Evolutionary conservation across 2,888 invertebrate genomes (phyloP).

Genomic region (Acanthoscelides obtectus): DNA sequence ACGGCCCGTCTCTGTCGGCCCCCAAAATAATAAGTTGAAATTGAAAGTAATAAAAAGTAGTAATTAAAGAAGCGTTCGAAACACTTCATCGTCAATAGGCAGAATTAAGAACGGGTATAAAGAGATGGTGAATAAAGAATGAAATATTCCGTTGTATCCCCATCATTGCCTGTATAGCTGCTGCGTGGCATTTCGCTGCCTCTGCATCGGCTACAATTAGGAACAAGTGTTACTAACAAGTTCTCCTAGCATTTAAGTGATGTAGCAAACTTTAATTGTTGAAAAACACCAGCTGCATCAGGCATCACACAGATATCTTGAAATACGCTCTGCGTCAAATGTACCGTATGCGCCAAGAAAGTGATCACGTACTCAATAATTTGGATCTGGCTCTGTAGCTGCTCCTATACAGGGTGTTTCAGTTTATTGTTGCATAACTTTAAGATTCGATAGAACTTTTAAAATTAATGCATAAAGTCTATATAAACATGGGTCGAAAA

Average conservation of each 20-base stretch:
- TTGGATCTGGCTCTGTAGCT: too few relatives aligned
- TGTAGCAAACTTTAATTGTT: conserved; percentile 48
- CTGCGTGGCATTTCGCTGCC: neutral
- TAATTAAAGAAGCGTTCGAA: conserved; percentile 16
- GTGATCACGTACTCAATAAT: too few relatives aligned
- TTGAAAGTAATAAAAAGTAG: conserved; percentile 10
- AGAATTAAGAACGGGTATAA: conserved; percentile 18
- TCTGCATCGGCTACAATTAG: conserved; percentile 40
- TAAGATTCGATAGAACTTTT: too few relatives aligned
- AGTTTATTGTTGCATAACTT: too few relatives aligned
- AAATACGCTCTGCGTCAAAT: conserved; percentile 28
- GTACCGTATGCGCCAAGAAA: too few relatives aligned
- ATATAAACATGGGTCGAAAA: too few relatives aligned
- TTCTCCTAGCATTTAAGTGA: conserved; percentile 43
- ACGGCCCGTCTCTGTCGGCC: neutral
- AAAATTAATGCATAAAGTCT: too few relatives aligned
- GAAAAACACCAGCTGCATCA: conserved; percentile 48
- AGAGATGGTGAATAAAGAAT: conserved; percentile 32
- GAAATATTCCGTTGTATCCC: conserved; percentile 29
- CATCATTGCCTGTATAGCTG: neutral
- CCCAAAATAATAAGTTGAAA: conserved; percentile 2
- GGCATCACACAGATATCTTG: conserved; percentile 45
- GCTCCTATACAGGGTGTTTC: too few relatives aligned
- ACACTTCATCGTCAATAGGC: conserved; percentile 22
- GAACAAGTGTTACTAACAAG: conserved; percentile 47